A percentile compares a stretch with the other conserved stretches of the same genome.
Conservation (phyloP, 2,797 vertebrate species). For the Furcifer pardalis region DNA sequence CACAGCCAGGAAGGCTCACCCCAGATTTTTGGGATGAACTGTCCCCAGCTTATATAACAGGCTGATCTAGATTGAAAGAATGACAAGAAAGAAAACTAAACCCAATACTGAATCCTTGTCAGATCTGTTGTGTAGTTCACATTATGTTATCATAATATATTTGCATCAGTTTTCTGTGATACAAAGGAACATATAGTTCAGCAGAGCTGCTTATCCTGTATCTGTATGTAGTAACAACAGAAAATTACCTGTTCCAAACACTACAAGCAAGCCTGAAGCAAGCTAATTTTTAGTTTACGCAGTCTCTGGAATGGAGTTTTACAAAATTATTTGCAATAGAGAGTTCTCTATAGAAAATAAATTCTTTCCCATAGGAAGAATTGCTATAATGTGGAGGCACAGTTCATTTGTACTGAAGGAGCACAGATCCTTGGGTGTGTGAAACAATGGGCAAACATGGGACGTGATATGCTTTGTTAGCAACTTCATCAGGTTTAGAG, state of each 20-base stretch:
- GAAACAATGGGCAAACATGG: background rate
- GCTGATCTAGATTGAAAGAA: too few relatives aligned
- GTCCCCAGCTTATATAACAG: too few relatives aligned
- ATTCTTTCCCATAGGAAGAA: background rate
- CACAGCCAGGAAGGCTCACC: too few relatives aligned
- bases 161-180: background rate
- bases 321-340: background rate
- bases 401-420: background rate
- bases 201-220: background rate
- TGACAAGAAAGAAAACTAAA: rapidly evolving
- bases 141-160: background rate
- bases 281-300: background rate
- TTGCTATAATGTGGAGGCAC: too few relatives aligned
- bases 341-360: background rate
- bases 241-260: constrained; percentile 15
- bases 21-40: too few relatives aligned
- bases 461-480: background rate
- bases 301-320: background rate
- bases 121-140: constrained; percentile 28
- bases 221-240: too few relatives aligned
- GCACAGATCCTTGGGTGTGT: background rate
- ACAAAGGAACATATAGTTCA: constrained; percentile 10
- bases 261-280: background rate
- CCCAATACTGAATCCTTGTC: background rate
- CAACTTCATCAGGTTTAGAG: background rate